Evolutionary conservation across 2,113 vertebrate species (phyloP).

Genomic region (Aix galericulata): DNA sequence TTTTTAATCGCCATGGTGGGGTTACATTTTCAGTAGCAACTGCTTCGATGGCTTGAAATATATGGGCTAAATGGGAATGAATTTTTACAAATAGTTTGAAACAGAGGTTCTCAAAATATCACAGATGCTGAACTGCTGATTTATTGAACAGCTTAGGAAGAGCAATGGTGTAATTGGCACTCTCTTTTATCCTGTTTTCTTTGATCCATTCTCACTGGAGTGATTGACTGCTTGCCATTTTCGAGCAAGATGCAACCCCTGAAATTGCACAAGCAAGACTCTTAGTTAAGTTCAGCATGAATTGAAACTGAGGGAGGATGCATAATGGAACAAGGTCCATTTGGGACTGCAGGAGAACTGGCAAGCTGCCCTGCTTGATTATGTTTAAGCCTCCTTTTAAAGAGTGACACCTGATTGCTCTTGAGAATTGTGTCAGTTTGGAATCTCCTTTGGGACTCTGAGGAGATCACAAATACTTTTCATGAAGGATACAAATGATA

Average conservation of each 20-base stretch:
- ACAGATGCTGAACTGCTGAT: rapidly evolving
- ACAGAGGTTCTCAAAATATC: background rate
- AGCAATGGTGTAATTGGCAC: background rate
- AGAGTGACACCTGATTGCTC: background rate
- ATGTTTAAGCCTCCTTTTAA: background rate
- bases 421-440: background rate
- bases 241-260: background rate
- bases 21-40: background rate
- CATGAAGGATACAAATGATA: background rate
- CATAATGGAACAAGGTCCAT: rapidly evolving
- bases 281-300: background rate
- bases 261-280: background rate
- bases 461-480: background rate
- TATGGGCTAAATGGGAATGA: background rate
- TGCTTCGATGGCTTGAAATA: background rate
- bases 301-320: background rate
- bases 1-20: background rate
- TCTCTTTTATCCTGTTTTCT: background rate
- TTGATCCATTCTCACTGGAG: background rate
- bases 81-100: background rate
- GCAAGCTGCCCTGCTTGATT: background rate
- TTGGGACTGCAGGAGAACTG: background rate
- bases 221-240: background rate
- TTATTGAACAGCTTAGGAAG: background rate
- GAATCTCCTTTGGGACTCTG: background rate